These are phyloP conservation scores for Nibea albiflora DNA, from an alignment of 2,113 vertebrate genomes.

Conservation along the genomic window DNA sequence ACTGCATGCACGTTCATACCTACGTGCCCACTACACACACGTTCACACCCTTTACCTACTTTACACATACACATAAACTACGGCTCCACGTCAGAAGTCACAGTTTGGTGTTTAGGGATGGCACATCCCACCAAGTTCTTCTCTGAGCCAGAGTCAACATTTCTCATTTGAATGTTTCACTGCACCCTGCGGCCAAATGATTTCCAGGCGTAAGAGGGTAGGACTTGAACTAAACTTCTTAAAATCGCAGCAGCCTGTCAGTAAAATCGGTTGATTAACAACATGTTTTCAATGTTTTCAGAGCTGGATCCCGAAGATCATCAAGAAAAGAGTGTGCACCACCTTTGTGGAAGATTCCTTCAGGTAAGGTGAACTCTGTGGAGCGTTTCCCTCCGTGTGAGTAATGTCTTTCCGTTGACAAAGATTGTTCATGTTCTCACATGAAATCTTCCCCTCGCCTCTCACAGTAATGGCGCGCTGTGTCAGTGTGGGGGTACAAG, in stretches of 20 bases:
- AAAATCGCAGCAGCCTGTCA: background rate
- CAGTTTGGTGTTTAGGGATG: conserved; percentile 52
- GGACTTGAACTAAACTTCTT: background rate
- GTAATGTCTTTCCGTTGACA: background rate
- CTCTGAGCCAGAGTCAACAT: conserved; percentile 39
- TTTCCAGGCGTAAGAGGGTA: conserved; percentile 15
- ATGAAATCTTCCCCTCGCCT: background rate
- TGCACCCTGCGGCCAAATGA: conserved; percentile 15
- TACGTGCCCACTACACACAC: background rate
- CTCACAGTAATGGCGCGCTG: conserved; percentile 74
- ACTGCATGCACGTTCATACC: background rate
- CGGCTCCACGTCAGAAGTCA: conserved; percentile 60
- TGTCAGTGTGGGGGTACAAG: conserved; percentile 88
- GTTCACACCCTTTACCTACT: background rate
- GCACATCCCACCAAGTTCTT: conserved; percentile 19
- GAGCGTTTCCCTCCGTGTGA: background rate
- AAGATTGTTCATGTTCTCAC: background rate
- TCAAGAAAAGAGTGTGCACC: conserved; percentile 91
- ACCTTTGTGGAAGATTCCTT: conserved; percentile 88
- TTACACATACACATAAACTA: conserved; percentile 8
- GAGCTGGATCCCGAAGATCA: conserved; percentile 89
- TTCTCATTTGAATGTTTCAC: conserved; percentile 8
- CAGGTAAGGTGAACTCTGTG: conserved; percentile 68
- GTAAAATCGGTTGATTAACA: background rate
- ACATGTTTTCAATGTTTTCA: conserved; percentile 64